Evolutionary conservation across 2,113 vertebrate species (phyloP).

Genomic region (Poecile atricapillus): DNA sequence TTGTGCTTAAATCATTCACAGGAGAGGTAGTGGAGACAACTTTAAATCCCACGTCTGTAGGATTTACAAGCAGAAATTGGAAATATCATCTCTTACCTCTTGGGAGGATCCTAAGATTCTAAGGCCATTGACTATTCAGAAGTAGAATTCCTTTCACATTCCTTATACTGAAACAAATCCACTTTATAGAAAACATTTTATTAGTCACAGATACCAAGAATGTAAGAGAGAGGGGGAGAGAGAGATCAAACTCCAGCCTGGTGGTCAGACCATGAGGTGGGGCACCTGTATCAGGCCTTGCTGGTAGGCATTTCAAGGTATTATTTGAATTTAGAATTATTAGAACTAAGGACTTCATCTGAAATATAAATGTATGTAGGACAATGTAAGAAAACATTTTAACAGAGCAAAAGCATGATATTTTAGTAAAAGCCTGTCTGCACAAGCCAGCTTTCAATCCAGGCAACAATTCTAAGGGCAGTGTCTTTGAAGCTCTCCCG

Average conservation of each 20-base stretch:
- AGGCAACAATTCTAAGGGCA: no score
- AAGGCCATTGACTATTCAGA: background rate
- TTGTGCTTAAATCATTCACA: background rate
- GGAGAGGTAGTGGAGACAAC: background rate
- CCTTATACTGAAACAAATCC: background rate
- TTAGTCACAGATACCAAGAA: background rate
- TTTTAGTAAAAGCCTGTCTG: no score
- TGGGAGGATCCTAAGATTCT: background rate
- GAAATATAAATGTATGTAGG: background rate
- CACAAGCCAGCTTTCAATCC: no score
- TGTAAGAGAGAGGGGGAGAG: background rate
- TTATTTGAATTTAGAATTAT: background rate
- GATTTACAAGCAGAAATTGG: background rate
- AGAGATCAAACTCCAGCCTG: background rate
- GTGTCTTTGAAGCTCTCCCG: no score
- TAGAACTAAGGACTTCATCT: background rate
- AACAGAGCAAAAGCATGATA: no score
- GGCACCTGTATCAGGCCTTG: background rate
- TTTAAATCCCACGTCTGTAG: background rate
- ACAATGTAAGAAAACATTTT: background rate
- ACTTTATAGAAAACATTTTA: background rate
- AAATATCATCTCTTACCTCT: background rate
- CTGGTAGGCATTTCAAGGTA: background rate
- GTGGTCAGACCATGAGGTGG: background rate
- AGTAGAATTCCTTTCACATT: background rate